A percentile compares a stretch with the other conserved stretches of the same genome.
These are phyloP conservation scores for Momotus momota DNA, from an alignment of 2,797 vertebrate genomes.

Conservation along the genomic window DNA sequence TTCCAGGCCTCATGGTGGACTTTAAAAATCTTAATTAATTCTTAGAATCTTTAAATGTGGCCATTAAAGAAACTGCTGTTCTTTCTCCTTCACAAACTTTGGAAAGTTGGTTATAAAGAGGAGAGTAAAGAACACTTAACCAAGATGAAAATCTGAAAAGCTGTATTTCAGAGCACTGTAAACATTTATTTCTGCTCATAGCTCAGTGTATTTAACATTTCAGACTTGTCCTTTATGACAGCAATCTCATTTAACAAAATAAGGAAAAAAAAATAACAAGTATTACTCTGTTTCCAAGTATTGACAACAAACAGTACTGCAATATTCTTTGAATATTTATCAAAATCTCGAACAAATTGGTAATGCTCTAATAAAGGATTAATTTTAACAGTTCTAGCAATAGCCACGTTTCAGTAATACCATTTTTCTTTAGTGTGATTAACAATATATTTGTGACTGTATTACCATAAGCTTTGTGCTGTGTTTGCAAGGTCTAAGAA, in stretches of 20 bases:
- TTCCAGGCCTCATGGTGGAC: neutral
- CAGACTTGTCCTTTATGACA: neutral
- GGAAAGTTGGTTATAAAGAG: neutral
- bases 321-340: neutral
- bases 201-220: neutral
- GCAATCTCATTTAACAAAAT: neutral
- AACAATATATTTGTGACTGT: neutral
- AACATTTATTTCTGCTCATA: neutral
- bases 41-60: neutral
- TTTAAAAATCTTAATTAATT: conserved; percentile 27
- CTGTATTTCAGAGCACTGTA: neutral
- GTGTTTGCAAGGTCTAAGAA: neutral
- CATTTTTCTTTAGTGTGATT: neutral
- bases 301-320: neutral
- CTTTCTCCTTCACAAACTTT: neutral
- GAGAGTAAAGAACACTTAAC: neutral
- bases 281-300: neutral
- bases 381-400: neutral
- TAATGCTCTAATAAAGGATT: neutral
- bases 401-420: neutral
- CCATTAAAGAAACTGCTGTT: neutral
- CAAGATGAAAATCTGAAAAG: neutral
- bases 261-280: neutral
- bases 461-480: neutral
- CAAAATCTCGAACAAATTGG: neutral